Percentiles rank a stretch among this genome's conserved stretches.
These are phyloP conservation scores for Morpho helenor DNA, from an alignment of 2,888 invertebrate species.

Conservation along the genomic window DNA sequence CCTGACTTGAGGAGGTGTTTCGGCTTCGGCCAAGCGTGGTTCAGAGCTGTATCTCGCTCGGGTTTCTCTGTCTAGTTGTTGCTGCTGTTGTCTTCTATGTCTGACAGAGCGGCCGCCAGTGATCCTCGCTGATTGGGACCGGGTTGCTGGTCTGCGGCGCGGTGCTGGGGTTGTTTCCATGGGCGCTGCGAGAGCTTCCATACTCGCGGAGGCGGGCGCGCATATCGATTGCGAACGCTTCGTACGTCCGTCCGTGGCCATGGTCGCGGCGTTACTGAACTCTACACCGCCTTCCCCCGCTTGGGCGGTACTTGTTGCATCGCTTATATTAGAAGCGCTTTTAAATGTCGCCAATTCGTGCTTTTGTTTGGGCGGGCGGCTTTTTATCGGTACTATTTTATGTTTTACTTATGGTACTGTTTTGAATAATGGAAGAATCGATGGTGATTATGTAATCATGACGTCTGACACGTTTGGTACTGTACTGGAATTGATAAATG, in stretches of 20 bases:
- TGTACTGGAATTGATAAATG: neutral
- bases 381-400: neutral
- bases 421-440: neutral
- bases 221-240: constrained; percentile 88
- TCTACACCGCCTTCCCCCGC: constrained; percentile 35
- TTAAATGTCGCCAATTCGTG: constrained; percentile 51
- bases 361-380: constrained; percentile 36
- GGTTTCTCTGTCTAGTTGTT: constrained; percentile 73
- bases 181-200: constrained; percentile 81
- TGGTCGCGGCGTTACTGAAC: constrained; percentile 74
- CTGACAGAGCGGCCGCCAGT: constrained; percentile 81
- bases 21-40: constrained; percentile 82
- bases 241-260: constrained; percentile 82
- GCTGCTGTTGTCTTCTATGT: constrained; percentile 64
- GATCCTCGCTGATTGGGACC: constrained; percentile 87
- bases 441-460: no score
- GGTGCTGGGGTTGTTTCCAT: constrained; percentile 78
- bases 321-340: constrained; percentile 49
- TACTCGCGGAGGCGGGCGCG: constrained; percentile 83
- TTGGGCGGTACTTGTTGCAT: constrained; percentile 63
- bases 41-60: constrained; percentile 83
- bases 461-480: no score
- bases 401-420: neutral
- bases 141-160: constrained; percentile 83
- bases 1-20: constrained; percentile 83